A percentile compares a stretch with the other conserved stretches of the same genome.
These are phyloP conservation scores for Danio choprae DNA, from an alignment of 2,797 vertebrate species.

Conservation along the genomic window DNA sequence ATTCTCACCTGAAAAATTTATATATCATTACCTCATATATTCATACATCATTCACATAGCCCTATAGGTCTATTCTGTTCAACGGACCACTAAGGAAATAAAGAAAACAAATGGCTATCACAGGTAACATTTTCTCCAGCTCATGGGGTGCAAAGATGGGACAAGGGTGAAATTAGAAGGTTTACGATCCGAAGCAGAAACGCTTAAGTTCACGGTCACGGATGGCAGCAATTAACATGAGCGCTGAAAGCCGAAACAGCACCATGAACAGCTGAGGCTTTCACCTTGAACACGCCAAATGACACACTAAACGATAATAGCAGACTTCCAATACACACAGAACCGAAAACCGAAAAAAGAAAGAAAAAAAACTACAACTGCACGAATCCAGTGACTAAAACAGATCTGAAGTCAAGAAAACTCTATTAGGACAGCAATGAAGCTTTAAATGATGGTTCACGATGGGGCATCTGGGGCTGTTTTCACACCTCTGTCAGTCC, in stretches of 20 bases:
- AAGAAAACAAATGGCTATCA: background rate
- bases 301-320: constrained; percentile 35
- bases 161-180: background rate
- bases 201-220: constrained; percentile 4
- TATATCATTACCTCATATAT: background rate
- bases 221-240: constrained; percentile 50
- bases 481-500: constrained; percentile 7
- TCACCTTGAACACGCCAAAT: constrained; percentile 44
- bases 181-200: constrained; percentile 21
- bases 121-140: background rate
- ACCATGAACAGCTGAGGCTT: constrained; percentile 23
- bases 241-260: constrained; percentile 9
- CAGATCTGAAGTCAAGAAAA: background rate
- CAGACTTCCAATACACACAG: background rate
- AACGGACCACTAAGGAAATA: background rate
- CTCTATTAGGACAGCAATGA: background rate
- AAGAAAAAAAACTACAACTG: background rate
- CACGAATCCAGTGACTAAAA: background rate
- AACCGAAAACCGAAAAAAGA: background rate
- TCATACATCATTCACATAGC: background rate
- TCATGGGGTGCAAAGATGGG: constrained; percentile 19
- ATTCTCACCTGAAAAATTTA: background rate
- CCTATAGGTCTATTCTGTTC: background rate
- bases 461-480: background rate
- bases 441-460: background rate